A percentile compares a stretch with the other conserved stretches of the same genome.
Evolutionary conservation across 2,888 invertebrate species (phyloP).

Genomic region (Nephrocerus scutellatus): DNA sequence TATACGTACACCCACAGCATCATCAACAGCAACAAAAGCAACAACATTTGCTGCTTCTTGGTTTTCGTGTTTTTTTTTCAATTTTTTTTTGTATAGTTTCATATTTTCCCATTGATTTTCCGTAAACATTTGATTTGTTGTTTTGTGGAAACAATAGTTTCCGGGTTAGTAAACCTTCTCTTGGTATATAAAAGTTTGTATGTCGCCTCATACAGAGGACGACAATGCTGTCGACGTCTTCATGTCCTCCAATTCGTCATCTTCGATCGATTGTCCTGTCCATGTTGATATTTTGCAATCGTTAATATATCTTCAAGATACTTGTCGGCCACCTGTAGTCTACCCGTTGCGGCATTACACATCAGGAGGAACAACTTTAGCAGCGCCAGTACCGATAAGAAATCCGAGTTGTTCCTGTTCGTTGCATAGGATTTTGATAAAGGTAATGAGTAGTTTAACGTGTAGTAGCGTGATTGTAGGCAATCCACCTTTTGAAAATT

Average conservation of each 20-base stretch:
- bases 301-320: constrained; percentile 23
- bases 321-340: constrained; percentile 20
- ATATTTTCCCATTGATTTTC: too few species aligned
- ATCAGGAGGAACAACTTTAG: constrained; percentile 5
- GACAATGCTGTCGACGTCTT: constrained; percentile 17
- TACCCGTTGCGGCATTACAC: constrained; percentile 10
- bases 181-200: constrained; percentile 7
- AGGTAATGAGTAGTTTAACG: too few species aligned
- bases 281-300: constrained; percentile 25
- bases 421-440: constrained; percentile 26
- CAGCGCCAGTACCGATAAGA: constrained; percentile 10
- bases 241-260: constrained; percentile 19
- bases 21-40: too few species aligned
- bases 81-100: too few species aligned
- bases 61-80: too few species aligned
- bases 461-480: too few species aligned
- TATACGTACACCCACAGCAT: too few species aligned
- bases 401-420: constrained; percentile 24
- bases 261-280: constrained; percentile 24
- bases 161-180: too few species aligned
- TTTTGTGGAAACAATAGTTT: too few species aligned
- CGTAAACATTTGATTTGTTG: too few species aligned
- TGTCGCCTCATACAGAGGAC: constrained; percentile 17
- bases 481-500: too few species aligned
- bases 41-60: too few species aligned